Percentiles rank a stretch among this genome's conserved stretches.
phyloP scores from a whole-genome alignment of 2,797 vertebrate species.

The Fistularia commersonii region DNA sequence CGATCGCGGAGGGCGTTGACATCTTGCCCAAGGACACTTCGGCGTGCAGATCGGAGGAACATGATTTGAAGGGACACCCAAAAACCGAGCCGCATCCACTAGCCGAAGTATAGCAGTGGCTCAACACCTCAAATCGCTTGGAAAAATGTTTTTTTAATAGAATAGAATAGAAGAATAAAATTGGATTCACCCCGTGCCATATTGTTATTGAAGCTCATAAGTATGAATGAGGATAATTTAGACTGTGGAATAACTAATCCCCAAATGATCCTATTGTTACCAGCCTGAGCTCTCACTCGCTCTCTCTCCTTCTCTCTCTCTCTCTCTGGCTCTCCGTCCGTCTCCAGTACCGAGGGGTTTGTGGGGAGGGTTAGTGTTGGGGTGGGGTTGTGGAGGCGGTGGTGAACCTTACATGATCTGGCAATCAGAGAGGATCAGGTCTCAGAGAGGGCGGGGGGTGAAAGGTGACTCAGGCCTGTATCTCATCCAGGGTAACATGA shows the following conservation, averaged over 20 bases:
- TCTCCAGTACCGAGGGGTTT: constrained; percentile 7
- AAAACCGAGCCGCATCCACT: no score
- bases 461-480: constrained; percentile 40
- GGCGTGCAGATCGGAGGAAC: no score
- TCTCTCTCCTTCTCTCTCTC: background rate
- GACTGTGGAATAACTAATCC: constrained; percentile 33
- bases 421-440: constrained; percentile 28
- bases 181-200: constrained; percentile 20
- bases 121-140: no score
- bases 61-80: no score
- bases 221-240: constrained; percentile 34
- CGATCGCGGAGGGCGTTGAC: no score
- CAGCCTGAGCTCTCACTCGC: constrained; percentile 9
- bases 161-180: constrained; percentile 17
- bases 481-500: constrained; percentile 20
- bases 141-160: no score
- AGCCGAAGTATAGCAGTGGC: no score
- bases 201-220: constrained; percentile 28
- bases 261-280: constrained; percentile 36
- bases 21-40: no score
- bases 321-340: constrained; percentile 2
- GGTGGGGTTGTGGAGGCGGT: constrained; percentile 8
- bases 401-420: constrained; percentile 39
- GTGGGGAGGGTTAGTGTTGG: background rate
- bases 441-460: constrained; percentile 18